Base-by-base conservation (phyloP, 2,888 invertebrate species). In the Steinernema scapterisci region DNA sequence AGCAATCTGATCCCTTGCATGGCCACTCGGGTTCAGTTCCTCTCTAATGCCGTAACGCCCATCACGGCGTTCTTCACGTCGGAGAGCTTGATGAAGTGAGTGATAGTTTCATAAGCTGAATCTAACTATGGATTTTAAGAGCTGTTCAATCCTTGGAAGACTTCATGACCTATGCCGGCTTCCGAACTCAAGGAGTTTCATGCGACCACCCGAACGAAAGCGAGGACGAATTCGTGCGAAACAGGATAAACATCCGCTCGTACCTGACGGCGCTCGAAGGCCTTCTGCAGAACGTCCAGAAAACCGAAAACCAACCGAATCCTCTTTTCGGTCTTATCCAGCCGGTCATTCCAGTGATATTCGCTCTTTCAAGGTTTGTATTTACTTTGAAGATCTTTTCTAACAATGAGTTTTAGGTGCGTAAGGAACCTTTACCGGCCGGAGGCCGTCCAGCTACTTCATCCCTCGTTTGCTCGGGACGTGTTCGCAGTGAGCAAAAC, bases 331-430 rank as follows among this genome's bases (percentile, higher is more conserved):
- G 21, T 2, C 54, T 7, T 5, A 23, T 54, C 6, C 5, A 16
- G 6, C 54, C 54, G 5, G 54, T 16, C 6, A 54, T 54, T 54
- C 54, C 54, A 11, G 54, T 54, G 7, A 54, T 54, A 13, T 54
- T 54, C 54, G 54, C 54, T 13, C 54, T 54, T 21, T 21, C 54
- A 54, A 21, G 54, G n/a, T n/a, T n/a, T n/a, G n/a, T n/a, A n/a
- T n/a, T n/a, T n/a, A n/a, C n/a, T n/a, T 16, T 44, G 45, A 44
- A 44, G 7, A 21, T 48, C 19, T 6, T 16, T 48, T 16, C n/a
- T 19, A 21, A n/a, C n/a, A n/a, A n/a, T n/a, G n/a, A n/a, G n/a
- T n/a, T n/a, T n/a, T n/a, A n/a, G n/a, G 16, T 54, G 54, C 25
- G 54, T 54, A 3, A 21, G 25, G 7, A 23, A 21, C 25, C 23